These are phyloP conservation scores for Goniozus legneri DNA, from an alignment of 1,140 invertebrate species.

Conservation along the genomic window DNA sequence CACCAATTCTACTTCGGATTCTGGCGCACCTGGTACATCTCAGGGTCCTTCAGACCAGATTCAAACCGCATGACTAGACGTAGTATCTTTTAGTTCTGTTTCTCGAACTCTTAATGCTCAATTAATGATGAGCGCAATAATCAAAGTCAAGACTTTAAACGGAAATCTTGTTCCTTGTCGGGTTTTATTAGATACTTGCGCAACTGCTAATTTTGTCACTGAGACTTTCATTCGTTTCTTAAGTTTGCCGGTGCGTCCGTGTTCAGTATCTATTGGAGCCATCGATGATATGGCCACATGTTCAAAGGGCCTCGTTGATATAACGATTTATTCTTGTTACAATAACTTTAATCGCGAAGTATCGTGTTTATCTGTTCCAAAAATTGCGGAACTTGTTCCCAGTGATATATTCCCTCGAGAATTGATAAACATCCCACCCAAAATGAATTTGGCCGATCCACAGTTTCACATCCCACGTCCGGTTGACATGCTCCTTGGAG, in stretches of 20 bases:
- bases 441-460: slow-evolving; percentile 4
- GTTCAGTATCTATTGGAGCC: neutral
- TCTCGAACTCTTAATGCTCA: too few relatives aligned
- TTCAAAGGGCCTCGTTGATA: neutral
- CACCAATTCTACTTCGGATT: too few relatives aligned
- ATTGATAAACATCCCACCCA: neutral
- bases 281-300: neutral
- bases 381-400: neutral
- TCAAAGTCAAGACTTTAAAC: too few relatives aligned
- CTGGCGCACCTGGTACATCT: too few relatives aligned
- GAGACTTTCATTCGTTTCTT: neutral
- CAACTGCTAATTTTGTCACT: neutral
- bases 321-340: neutral
- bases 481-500: neutral
- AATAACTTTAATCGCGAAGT: neutral
- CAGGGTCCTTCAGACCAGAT: too few relatives aligned
- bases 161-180: too few relatives aligned
- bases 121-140: too few relatives aligned
- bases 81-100: too few relatives aligned
- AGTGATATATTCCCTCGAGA: too few relatives aligned
- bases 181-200: neutral
- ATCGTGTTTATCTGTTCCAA: neutral
- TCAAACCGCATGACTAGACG: too few relatives aligned
- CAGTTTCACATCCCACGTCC: neutral
- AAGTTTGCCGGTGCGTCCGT: neutral